These are phyloP conservation scores for Eciton burchellii DNA, from an alignment of 1,140 invertebrate species.

Conservation along the genomic window DNA sequence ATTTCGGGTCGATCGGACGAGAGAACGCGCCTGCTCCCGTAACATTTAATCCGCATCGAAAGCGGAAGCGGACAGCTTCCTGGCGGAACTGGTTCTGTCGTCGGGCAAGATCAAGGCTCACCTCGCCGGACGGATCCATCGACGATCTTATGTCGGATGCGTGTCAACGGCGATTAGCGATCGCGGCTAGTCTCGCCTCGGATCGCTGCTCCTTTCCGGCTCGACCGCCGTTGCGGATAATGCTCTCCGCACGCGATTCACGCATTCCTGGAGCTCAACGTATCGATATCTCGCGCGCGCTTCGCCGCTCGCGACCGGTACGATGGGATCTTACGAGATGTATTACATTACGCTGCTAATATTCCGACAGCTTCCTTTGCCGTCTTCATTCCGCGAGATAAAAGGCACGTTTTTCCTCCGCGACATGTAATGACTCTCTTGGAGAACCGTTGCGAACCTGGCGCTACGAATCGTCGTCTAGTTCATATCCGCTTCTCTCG, in stretches of 20 bases:
- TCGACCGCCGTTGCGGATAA: slow-evolving; percentile 28
- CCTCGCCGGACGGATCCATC: slow-evolving; percentile 48
- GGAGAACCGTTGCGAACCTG: background rate
- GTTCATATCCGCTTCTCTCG: too few relatives aligned
- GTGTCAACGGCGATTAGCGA: slow-evolving; percentile 46
- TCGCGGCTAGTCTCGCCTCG: background rate
- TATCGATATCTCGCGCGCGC: slow-evolving; percentile 9
- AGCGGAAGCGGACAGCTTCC: slow-evolving; percentile 54
- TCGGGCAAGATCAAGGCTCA: slow-evolving; percentile 68
- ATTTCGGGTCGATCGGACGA: slow-evolving; percentile 36
- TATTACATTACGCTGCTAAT: slow-evolving; percentile 31
- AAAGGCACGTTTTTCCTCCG: background rate
- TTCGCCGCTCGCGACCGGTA: slow-evolving; percentile 19
- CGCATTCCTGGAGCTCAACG: slow-evolving; percentile 41
- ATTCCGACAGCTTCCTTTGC: background rate
- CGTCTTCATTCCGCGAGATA: slow-evolving; percentile 5
- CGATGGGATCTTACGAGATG: slow-evolving; percentile 31
- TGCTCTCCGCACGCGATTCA: slow-evolving; percentile 38
- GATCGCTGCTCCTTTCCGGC: slow-evolving; percentile 17
- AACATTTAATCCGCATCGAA: slow-evolving; percentile 64
- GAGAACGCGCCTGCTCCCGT: slow-evolving; percentile 19
- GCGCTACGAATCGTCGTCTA: background rate
- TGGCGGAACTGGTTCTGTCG: slow-evolving; percentile 66
- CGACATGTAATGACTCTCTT: background rate
- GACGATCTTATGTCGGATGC: slow-evolving; percentile 50